These are phyloP conservation scores for Urocolius indicus DNA, from an alignment of 2,113 vertebrate species.

Conservation along the genomic window DNA sequence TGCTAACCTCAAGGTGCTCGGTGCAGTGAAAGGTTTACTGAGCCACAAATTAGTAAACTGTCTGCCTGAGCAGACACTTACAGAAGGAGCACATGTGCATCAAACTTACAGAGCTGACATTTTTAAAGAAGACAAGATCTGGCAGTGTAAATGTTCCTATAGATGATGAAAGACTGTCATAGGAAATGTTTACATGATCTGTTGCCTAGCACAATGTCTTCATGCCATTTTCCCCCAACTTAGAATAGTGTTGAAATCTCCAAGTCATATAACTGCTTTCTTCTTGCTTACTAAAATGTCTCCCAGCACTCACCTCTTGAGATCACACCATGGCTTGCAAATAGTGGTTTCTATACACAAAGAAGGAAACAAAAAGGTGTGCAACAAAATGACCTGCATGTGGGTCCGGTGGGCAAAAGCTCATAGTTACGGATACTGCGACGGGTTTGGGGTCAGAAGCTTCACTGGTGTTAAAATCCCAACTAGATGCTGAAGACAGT, in stretches of 20 bases:
- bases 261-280: slow-evolving; percentile 59
- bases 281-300: slow-evolving; percentile 35
- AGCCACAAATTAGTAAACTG: slow-evolving; percentile 89
- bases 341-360: background rate
- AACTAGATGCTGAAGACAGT: background rate
- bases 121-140: slow-evolving; percentile 76
- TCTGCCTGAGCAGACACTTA: slow-evolving; percentile 84
- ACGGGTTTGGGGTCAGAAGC: background rate
- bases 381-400: background rate
- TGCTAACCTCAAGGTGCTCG: slow-evolving; percentile 94
- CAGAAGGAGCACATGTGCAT: slow-evolving; percentile 74
- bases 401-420: background rate
- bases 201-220: slow-evolving; percentile 68
- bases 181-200: slow-evolving; percentile 74
- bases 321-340: background rate
- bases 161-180: slow-evolving; percentile 76
- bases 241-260: slow-evolving; percentile 34
- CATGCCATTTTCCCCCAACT: slow-evolving; percentile 28
- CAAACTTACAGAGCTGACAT: slow-evolving; percentile 72
- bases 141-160: slow-evolving; percentile 59
- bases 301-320: slow-evolving; percentile 21
- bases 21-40: slow-evolving; percentile 88
- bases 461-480: slow-evolving; percentile 4
- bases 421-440: background rate
- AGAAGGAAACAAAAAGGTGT: slow-evolving; percentile 4